Conservation (phyloP, 2,888 invertebrate genomes). For the Oscheius sp. region DNA sequence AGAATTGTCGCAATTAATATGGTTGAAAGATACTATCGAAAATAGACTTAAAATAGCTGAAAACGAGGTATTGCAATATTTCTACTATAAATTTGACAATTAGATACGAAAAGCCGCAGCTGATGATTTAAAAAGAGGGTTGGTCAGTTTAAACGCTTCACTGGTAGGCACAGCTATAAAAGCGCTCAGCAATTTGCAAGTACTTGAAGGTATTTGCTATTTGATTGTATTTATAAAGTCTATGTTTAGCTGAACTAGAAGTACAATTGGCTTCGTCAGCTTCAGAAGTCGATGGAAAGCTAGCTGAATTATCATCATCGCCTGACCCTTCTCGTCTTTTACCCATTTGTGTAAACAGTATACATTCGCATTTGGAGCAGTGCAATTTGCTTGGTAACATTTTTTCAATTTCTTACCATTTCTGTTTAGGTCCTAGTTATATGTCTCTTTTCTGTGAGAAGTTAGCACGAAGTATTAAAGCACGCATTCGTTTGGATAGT, state of each 20-base stretch:
- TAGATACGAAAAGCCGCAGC: constrained; percentile 50
- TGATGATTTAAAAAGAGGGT: constrained; percentile 62
- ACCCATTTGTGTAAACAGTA: constrained; percentile 44
- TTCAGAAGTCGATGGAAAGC: constrained; percentile 50
- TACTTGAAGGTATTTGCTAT: constrained; percentile 44
- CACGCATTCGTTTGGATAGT: constrained; percentile 53
- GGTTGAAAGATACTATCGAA: constrained; percentile 54
- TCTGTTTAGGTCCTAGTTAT: constrained; percentile 32
- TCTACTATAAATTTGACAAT: neutral
- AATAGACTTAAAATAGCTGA: constrained; percentile 51
- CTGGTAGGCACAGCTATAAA: constrained; percentile 55
- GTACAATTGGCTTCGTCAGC: constrained; percentile 45
- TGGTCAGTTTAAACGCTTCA: constrained; percentile 63
- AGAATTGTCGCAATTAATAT: constrained; percentile 49
- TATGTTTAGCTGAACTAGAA: constrained; percentile 50
- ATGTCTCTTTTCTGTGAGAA: constrained; percentile 54
- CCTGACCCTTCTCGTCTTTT: constrained; percentile 44
- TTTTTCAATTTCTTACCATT: no score
- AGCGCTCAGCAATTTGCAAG: constrained; percentile 55
- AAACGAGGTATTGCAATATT: constrained; percentile 46
- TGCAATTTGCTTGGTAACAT: constrained; percentile 47
- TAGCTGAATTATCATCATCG: constrained; percentile 44
- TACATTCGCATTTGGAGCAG: constrained; percentile 58
- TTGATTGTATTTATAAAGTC: neutral
- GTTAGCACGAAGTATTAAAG: constrained; percentile 51